Evolutionary conservation across 37 sponge, comb jelly and placozoan species (phyloP).

Genomic region (Diacarnus erythraeanus): DNA sequence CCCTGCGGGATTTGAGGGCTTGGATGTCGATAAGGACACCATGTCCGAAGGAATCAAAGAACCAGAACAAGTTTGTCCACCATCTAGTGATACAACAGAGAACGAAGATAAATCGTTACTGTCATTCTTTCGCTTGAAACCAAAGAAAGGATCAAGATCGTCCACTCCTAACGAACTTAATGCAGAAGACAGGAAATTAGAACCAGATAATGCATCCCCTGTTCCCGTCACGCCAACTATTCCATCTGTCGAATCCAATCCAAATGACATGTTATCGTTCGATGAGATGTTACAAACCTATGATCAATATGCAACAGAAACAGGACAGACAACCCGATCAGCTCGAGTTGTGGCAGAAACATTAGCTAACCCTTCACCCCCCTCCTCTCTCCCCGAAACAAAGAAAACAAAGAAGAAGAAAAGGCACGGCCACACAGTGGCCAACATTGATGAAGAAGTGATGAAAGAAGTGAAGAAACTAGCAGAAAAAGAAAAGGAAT

Average conservation of each 20-base stretch:
- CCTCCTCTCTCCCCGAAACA: neutral
- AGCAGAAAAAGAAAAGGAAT: neutral
- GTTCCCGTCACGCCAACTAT: neutral
- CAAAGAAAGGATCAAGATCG: neutral
- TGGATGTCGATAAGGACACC: neutral
- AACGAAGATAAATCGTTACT: neutral
- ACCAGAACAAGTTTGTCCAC: neutral
- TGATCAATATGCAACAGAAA: conserved; percentile 18
- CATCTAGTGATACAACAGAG: neutral
- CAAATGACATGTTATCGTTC: conserved; percentile 19
- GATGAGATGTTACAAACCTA: conserved; percentile 24
- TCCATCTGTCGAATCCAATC: conserved; percentile 6
- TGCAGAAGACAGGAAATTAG: neutral
- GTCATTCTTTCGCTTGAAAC: neutral
- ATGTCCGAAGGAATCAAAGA: too few relatives aligned
- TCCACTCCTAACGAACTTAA: neutral
- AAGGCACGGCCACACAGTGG: neutral
- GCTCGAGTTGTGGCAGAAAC: neutral
- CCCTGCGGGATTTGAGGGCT: conserved; percentile 6
- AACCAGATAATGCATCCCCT: neutral
- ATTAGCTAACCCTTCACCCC: neutral
- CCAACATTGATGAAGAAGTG: conserved; percentile 15
- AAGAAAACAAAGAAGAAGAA: conserved; percentile 11
- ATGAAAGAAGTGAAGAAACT: conserved; percentile 10
- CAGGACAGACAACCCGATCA: conserved; percentile 15